phyloP scores from a whole-genome alignment of 2,797 vertebrate species.

The Rhodeus uyekii region DNA sequence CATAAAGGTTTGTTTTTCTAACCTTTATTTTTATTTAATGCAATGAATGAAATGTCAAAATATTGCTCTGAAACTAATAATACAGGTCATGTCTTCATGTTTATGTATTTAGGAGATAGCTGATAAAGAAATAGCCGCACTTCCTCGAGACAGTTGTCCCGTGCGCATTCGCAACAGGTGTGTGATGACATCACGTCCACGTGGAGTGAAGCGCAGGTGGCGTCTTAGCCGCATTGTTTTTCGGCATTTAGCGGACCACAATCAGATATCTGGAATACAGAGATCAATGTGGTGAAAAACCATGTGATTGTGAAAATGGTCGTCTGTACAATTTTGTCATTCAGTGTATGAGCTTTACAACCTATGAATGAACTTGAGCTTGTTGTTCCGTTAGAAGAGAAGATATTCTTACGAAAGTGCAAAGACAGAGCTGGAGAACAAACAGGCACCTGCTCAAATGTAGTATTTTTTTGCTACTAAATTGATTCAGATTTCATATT shows the following conservation, averaged over 20 bases:
- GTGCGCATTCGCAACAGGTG: slow-evolving; percentile 92
- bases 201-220: slow-evolving; percentile 89
- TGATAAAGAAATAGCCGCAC: slow-evolving; percentile 86
- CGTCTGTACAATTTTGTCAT: background rate
- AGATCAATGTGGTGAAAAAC: slow-evolving; percentile 89
- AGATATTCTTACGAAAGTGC: background rate
- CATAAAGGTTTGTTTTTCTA: too few species aligned
- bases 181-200: slow-evolving; percentile 90
- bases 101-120: slow-evolving; percentile 81
- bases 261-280: slow-evolving; percentile 88
- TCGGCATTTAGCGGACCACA: slow-evolving; percentile 92
- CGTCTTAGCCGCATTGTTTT: slow-evolving; percentile 93
- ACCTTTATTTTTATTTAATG: background rate
- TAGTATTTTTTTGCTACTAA: background rate
- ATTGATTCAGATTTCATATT: background rate
- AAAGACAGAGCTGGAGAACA: background rate
- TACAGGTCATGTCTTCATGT: background rate
- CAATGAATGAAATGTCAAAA: background rate
- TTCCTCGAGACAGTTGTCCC: slow-evolving; percentile 92
- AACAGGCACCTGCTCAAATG: background rate
- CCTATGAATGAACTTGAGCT: background rate
- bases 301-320: too few species aligned
- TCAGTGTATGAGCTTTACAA: background rate
- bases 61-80: background rate
- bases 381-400: background rate